Percentiles rank a stretch among this genome's conserved stretches.
phyloP scores from a whole-genome alignment of 1,140 invertebrate genomes.

The Drosophila punjabiensis region DNA sequence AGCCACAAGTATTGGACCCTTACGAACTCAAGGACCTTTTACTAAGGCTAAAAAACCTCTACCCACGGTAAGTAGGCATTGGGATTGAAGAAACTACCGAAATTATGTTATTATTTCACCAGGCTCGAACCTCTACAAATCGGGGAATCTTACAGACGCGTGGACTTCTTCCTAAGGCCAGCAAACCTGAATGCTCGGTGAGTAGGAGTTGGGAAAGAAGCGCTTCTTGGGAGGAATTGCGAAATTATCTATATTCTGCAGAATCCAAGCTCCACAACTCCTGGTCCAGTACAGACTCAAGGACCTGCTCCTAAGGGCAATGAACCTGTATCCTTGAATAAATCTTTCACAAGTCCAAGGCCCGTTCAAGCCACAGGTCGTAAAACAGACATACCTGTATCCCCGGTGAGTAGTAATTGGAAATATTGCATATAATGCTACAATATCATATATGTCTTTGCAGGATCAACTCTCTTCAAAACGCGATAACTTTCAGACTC shows the following conservation, averaged over 20 bases:
- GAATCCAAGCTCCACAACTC: neutral
- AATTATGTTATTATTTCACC: neutral
- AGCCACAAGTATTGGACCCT: neutral
- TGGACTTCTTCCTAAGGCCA: neutral
- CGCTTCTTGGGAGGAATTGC: too few relatives aligned
- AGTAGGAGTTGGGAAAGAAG: neutral
- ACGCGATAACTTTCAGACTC: neutral
- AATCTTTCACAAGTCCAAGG: neutral
- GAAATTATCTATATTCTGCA: neutral
- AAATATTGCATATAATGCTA: neutral
- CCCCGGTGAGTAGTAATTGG: neutral
- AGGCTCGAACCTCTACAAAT: neutral
- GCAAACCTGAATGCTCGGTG: neutral
- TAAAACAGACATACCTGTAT: neutral
- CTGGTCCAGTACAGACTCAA: neutral
- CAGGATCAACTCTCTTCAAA: neutral
- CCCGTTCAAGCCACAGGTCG: neutral
- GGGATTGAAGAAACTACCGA: neutral
- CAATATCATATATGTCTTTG: neutral
- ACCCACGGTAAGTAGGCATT: neutral
- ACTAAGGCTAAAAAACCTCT: neutral
- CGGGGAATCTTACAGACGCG: too few relatives aligned
- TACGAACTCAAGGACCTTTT: neutral
- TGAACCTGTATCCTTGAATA: neutral
- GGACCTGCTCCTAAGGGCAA: neutral